Evolutionary conservation across 2,113 vertebrate species (phyloP).

Genomic region (Siniperca knerii): DNA sequence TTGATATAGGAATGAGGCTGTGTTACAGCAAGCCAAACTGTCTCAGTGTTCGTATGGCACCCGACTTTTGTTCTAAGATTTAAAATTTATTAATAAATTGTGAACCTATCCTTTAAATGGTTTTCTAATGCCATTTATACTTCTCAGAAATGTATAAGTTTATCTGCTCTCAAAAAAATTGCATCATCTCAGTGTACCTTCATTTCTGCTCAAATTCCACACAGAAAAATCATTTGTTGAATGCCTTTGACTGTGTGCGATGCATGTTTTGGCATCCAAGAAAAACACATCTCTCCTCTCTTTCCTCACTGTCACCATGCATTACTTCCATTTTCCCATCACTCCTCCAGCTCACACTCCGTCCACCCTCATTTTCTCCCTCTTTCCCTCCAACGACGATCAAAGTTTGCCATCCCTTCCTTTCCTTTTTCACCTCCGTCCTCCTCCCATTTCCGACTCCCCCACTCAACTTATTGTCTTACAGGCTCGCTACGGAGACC

Average conservation of each 20-base stretch:
- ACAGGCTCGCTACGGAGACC: slow-evolving; percentile 12
- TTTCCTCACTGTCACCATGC: neutral
- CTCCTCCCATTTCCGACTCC: neutral
- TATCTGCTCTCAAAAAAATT: neutral
- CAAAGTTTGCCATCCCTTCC: slow-evolving; percentile 67
- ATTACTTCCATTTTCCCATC: slow-evolving; percentile 22
- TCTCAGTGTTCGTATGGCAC: neutral
- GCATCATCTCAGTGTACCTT: too few relatives aligned
- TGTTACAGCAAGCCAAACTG: neutral
- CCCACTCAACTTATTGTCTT: slow-evolving; percentile 33
- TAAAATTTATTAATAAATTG: too few relatives aligned
- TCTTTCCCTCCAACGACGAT: slow-evolving; percentile 48
- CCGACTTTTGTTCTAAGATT: too few relatives aligned
- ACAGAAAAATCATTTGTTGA: neutral
- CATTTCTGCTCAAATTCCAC: neutral
- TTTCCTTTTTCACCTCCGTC: slow-evolving; percentile 6
- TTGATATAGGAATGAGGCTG: neutral
- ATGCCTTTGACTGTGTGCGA: neutral
- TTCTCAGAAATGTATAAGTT: neutral
- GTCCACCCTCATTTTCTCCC: slow-evolving; percentile 11
- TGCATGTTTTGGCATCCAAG: neutral
- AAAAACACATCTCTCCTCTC: neutral
- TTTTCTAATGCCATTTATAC: neutral
- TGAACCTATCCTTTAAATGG: neutral
- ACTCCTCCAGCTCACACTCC: slow-evolving; percentile 24